Conservation (phyloP, 92 coral and sea anemone genomes). For the Epizoanthus ramosus region DNA sequence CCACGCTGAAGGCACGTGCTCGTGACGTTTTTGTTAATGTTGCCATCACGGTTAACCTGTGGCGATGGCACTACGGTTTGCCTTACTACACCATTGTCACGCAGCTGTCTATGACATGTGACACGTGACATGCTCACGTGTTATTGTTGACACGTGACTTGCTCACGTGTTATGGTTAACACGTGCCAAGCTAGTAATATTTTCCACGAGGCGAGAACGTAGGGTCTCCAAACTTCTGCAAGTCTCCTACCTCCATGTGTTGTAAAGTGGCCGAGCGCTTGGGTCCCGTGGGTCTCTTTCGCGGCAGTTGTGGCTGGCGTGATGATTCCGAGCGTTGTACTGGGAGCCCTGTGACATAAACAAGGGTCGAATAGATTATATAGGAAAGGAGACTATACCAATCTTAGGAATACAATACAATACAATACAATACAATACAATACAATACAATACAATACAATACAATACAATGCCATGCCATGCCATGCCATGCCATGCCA, state of each 20-base stretch:
- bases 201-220: background rate
- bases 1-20: too few species aligned
- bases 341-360: background rate
- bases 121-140: background rate
- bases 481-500: too few species aligned
- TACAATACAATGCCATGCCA: too few species aligned
- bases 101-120: too few species aligned
- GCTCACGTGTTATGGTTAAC: background rate
- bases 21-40: too few species aligned
- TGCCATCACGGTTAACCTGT: too few species aligned
- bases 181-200: constrained; percentile 23
- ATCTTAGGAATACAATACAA: too few species aligned
- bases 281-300: background rate
- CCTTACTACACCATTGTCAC: too few species aligned
- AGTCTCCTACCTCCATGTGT: background rate
- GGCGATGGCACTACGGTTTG: too few species aligned
- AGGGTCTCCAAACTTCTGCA: background rate
- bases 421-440: too few species aligned
- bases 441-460: too few species aligned
- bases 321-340: constrained; percentile 8
- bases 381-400: background rate
- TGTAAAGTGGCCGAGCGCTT: constrained; percentile 24
- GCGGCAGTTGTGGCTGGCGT: background rate
- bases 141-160: background rate
- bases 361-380: background rate